These are phyloP conservation scores for Brachypteracias leptosomus DNA, from an alignment of 2,113 vertebrate genomes.

Conservation along the genomic window DNA sequence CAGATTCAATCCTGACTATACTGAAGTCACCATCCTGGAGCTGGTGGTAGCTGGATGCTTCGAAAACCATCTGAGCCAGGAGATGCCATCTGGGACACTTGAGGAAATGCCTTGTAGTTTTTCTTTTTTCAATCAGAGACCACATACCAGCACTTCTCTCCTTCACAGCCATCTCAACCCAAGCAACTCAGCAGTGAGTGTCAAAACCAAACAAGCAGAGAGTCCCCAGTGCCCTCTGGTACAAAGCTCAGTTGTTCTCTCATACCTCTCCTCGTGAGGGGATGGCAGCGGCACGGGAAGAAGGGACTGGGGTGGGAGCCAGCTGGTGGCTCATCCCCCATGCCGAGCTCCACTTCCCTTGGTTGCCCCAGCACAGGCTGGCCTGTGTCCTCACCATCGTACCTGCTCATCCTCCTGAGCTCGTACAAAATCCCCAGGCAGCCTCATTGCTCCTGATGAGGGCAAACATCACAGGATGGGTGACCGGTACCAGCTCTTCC, in stretches of 20 bases:
- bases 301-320: background rate
- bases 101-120: background rate
- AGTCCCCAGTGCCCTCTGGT: background rate
- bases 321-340: background rate
- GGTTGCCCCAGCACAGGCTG: accelerated
- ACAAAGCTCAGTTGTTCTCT: background rate
- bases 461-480: accelerated
- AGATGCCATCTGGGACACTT: background rate
- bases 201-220: conserved; percentile 10
- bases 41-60: background rate
- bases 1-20: background rate
- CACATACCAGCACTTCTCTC: background rate
- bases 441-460: accelerated
- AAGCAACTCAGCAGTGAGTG: background rate
- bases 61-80: background rate
- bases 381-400: background rate
- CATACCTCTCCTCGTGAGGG: background rate
- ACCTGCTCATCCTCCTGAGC: background rate
- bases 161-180: background rate
- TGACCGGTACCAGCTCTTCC: background rate
- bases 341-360: background rate
- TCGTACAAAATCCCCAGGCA: accelerated
- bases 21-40: background rate
- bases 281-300: background rate
- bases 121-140: background rate